A percentile compares a stretch with the other conserved stretches of the same genome.
These are phyloP conservation scores for Plutomurus gul DNA, from an alignment of 1,140 invertebrate species.

Conservation along the genomic window DNA sequence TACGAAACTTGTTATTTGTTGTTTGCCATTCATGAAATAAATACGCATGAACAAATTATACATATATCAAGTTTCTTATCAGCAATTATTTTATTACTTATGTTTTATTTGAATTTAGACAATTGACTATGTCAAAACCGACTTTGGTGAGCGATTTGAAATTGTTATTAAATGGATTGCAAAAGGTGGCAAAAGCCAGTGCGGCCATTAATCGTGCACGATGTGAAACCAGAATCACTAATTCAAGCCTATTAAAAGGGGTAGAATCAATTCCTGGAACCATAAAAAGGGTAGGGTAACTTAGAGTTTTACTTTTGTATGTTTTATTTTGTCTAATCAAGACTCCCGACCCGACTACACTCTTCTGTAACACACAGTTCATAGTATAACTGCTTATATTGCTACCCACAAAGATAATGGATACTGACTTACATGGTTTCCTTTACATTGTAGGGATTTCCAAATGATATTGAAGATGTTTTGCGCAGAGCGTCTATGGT, in stretches of 20 bases:
- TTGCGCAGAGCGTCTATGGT: conserved; percentile 57
- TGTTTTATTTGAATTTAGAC: too few species aligned
- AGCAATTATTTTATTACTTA: too few species aligned
- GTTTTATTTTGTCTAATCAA: not conserved
- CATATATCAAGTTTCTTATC: too few species aligned
- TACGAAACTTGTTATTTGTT: too few species aligned
- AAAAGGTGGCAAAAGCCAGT: conserved; percentile 65
- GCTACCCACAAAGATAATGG: too few species aligned
- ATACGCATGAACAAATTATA: too few species aligned
- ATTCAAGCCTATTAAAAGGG: conserved; percentile 65
- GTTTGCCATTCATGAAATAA: too few species aligned
- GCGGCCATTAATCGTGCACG: conserved; percentile 64
- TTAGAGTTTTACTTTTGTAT: not conserved
- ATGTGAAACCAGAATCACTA: conserved; percentile 65
- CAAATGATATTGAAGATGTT: conserved; percentile 54
- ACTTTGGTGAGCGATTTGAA: conserved; percentile 63
- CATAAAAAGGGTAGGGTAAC: conserved; percentile 15
- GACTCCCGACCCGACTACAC: too few species aligned
- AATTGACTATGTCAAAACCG: conserved; percentile 42
- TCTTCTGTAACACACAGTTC: too few species aligned
- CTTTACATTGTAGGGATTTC: conserved; percentile 44
- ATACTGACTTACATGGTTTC: conserved; percentile 13
- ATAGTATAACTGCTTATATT: too few species aligned
- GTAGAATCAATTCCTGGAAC: conserved; percentile 55
- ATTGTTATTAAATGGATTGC: conserved; percentile 66